Evolutionary conservation across 1,140 invertebrate genomes (phyloP).

Genomic region (Spodoptera frugiperda): DNA sequence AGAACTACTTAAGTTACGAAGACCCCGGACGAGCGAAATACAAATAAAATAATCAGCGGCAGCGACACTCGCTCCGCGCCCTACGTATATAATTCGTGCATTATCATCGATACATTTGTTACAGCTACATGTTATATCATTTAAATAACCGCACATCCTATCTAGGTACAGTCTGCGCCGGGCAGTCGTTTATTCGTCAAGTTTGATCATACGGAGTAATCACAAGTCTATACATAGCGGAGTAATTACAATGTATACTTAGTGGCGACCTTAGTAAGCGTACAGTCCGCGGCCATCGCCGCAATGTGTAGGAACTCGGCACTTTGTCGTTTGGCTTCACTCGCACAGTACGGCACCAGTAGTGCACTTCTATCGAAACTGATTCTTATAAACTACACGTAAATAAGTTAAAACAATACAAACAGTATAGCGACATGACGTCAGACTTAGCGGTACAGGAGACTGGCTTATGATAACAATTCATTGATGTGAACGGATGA

Average conservation of each 20-base stretch:
- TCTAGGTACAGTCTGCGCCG: conserved; percentile 42
- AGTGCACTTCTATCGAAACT: conserved; percentile 34
- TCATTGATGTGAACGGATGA: neutral
- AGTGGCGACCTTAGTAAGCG: conserved; percentile 34
- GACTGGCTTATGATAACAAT: neutral
- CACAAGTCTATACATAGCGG: conserved; percentile 17
- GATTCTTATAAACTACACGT: conserved; percentile 2
- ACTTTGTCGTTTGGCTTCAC: conserved; percentile 22
- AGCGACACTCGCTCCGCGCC: neutral
- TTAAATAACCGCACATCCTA: conserved; percentile 44
- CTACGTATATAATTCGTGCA: conserved; percentile 45
- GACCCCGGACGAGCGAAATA: conserved; percentile 55
- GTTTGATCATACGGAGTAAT: conserved; percentile 25
- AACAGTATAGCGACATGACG: neutral
- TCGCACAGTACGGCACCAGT: neutral
- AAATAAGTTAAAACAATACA: conserved; percentile 15
- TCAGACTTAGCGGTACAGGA: neutral
- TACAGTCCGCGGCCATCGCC: too few species aligned
- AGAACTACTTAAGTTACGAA: conserved; percentile 64
- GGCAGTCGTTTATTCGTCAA: conserved; percentile 41
- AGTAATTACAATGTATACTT: conserved; percentile 23
- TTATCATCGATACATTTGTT: conserved; percentile 43
- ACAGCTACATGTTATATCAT: conserved; percentile 44
- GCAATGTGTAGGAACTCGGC: conserved; percentile 41
- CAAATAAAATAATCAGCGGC: conserved; percentile 26